A percentile compares a stretch with the other conserved stretches of the same genome.
Evolutionary conservation across 2,888 invertebrate species (phyloP).

Genomic region (Epinotia bilunana): DNA sequence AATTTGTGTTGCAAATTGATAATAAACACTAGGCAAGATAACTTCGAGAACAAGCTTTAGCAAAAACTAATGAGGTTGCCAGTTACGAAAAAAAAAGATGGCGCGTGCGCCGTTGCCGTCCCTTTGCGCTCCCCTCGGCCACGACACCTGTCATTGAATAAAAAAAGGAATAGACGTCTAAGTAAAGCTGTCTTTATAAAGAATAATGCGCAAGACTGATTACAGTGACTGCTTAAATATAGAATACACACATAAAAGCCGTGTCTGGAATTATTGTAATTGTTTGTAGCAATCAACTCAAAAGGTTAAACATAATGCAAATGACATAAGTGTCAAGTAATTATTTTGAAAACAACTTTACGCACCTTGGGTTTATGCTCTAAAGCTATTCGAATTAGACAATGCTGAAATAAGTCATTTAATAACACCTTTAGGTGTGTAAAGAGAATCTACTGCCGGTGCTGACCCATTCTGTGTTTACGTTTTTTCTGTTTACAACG

Average conservation of each 20-base stretch:
- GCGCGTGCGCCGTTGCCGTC: conserved; percentile 49
- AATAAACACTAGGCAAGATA: conserved; percentile 14
- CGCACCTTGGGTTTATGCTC: background rate
- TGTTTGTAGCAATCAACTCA: background rate
- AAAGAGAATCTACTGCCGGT: background rate
- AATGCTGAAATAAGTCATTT: conserved; percentile 8
- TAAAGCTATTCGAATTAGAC: conserved; percentile 2
- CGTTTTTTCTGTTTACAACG: background rate
- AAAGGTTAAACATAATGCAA: background rate
- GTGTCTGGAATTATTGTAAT: background rate
- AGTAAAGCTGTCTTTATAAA: conserved; percentile 44
- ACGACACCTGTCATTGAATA: conserved; percentile 59
- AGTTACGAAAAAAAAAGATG: conserved; percentile 33
- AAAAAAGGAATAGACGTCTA: conserved; percentile 50
- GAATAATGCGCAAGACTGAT: conserved; percentile 21
- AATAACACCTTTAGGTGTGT: conserved; percentile 12
- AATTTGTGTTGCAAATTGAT: conserved; percentile 2
- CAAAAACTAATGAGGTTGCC: conserved; percentile 36
- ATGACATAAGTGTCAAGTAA: conserved; percentile 13
- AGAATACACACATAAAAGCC: background rate
- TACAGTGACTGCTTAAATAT: background rate
- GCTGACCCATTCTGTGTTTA: background rate
- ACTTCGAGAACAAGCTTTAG: conserved; percentile 3
- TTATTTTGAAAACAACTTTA: conserved; percentile 1
- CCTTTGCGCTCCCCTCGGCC: conserved; percentile 52